These are phyloP conservation scores for Antechinus flavipes DNA, from an alignment of 2,113 vertebrate species.

Conservation along the genomic window DNA sequence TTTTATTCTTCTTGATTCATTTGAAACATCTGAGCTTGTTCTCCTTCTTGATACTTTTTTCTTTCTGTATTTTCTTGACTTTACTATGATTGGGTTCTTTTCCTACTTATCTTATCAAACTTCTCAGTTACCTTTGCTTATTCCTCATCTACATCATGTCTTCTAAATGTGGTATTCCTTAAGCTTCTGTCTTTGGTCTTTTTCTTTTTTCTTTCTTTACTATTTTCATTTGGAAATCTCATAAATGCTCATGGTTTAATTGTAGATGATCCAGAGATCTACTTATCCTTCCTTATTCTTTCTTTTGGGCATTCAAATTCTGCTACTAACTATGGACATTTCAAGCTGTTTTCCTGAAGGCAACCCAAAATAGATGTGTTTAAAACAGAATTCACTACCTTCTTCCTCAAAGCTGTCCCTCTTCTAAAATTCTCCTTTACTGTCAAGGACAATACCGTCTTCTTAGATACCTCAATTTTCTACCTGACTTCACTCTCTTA, in stretches of 20 bases:
- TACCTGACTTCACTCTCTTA: not conserved
- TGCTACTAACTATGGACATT: not conserved
- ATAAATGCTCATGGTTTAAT: not conserved
- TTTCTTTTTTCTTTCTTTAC: not conserved
- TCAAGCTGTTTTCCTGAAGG: not conserved
- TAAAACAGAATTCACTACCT: not conserved
- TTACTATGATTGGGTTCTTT: not conserved
- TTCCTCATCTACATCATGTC: not conserved
- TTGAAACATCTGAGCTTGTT: not conserved
- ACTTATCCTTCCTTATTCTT: not conserved
- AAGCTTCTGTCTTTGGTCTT: not conserved
- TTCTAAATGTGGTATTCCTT: not conserved
- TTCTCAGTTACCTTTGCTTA: not conserved
- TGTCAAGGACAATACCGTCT: not conserved
- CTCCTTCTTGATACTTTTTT: not conserved
- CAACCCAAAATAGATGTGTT: not conserved
- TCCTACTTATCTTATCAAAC: not conserved
- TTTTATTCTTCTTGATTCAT: not conserved
- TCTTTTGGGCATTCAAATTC: not conserved
- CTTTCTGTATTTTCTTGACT: not conserved
- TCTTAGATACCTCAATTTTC: not conserved
- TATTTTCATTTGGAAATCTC: not conserved
- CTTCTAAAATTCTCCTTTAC: not conserved
- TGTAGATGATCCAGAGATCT: not conserved
- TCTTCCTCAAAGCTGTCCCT: not conserved